These are phyloP conservation scores for Microctenopoma lineatum DNA, from an alignment of 2,797 vertebrate species.

Conservation along the genomic window DNA sequence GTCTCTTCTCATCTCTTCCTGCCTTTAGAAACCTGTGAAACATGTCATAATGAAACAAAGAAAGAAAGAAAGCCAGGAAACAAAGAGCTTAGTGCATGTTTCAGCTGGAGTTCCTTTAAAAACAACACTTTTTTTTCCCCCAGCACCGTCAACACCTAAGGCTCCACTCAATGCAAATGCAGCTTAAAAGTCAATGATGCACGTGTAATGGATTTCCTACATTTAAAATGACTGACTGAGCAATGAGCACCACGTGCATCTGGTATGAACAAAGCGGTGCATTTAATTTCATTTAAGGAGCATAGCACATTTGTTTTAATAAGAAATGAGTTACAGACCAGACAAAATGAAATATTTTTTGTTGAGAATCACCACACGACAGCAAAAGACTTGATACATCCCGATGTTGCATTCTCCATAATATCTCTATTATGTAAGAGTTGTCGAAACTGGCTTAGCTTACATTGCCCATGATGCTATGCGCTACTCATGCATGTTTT, in stretches of 20 bases:
- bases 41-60: constrained; percentile 26
- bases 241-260: constrained; percentile 65
- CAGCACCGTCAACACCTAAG: constrained; percentile 55
- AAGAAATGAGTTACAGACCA: constrained; percentile 33
- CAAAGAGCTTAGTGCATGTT: constrained; percentile 52
- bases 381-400: constrained; percentile 20
- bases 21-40: constrained; percentile 31
- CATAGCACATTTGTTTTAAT: constrained; percentile 35
- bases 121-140: constrained; percentile 20
- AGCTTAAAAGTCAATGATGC: constrained; percentile 69
- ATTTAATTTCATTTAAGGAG: constrained; percentile 38
- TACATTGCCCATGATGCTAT: constrained; percentile 59
- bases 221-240: constrained; percentile 71
- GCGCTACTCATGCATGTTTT: constrained; percentile 74
- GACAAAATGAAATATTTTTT: constrained; percentile 17
- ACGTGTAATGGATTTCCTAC: constrained; percentile 68
- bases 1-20: constrained; percentile 32
- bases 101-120: constrained; percentile 26
- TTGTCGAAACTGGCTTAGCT: constrained; percentile 61
- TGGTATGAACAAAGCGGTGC: constrained; percentile 44
- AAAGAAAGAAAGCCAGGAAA: constrained; percentile 29
- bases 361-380: constrained; percentile 28
- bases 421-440: constrained; percentile 70
- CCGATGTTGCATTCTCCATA: constrained; percentile 35
- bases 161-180: constrained; percentile 65